Evolutionary conservation across 2,797 vertebrate species (phyloP), one percentile per base, ranked within the genome.

Genomic region (Esox lucius): DNA sequence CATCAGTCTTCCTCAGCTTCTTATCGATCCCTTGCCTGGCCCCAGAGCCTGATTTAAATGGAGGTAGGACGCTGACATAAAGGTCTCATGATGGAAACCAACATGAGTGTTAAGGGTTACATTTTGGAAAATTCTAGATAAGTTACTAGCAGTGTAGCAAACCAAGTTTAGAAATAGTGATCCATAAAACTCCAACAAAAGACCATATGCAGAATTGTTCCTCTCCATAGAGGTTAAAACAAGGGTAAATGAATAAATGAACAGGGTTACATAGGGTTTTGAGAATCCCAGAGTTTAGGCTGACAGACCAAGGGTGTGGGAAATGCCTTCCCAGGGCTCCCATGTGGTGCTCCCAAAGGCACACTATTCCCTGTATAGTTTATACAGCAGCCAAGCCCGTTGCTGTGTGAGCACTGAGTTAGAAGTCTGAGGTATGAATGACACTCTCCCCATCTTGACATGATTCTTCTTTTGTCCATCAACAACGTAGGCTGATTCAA

Each of bases 401-500:
- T 62, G n/a, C 26, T 7, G 16, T 19, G 49, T 51, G 49, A 51
- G 51, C 16, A 15, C 51, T 16, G 17, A 17, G 17, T 17, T 64
- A 22, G 22, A 64, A 64, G 78, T 39, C 61, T 22, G 68, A 67
- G 75, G 69, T 35, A 46, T 46, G 42, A 22, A 68, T 46, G 7
- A 33, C 46, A 35, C 28, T 19, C 19, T 68, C 65, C 31, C 28
- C 31, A 65, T 9, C 65, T 28, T 26, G n/a, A 22, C 28, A 78
- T 78, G 71, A 75, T 81, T 83, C 62, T 56, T 1, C 65, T 1
- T 1, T 67, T 68, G 65, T 26, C 75, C 76, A 77, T 39, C 77
- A 85, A 88, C 73, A 81, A 42, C 81, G 79, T 82, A 80, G 83
- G 70, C 70, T 79, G 83, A 87, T 90, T 76, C 82, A 68, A 56